Conservation (phyloP, 2,888 invertebrate genomes). For the Ennomos fuscantarius region DNA sequence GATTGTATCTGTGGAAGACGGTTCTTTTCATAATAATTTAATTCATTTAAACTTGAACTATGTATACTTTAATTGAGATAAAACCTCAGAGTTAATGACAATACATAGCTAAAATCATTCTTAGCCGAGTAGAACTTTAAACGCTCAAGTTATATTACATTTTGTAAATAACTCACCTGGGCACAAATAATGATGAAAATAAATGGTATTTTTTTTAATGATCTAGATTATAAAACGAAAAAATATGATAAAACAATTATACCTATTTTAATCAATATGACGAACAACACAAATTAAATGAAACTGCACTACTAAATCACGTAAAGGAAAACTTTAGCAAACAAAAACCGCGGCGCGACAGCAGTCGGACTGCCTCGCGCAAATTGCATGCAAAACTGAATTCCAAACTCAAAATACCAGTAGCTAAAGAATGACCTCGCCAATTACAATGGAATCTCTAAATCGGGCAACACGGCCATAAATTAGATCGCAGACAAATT, state of each 20-base stretch:
- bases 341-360: slow-evolving; percentile 34
- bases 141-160: no score
- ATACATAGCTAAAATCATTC: no score
- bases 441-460: slow-evolving; percentile 79
- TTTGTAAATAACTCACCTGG: no score
- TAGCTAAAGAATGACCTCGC: slow-evolving; percentile 64
- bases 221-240: neutral
- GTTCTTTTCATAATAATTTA: no score
- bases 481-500: slow-evolving; percentile 81
- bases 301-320: slow-evolving; percentile 26
- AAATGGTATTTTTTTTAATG: neutral
- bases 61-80: no score
- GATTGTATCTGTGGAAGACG: no score
- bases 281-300: slow-evolving; percentile 11
- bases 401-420: slow-evolving; percentile 53
- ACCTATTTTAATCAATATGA: slow-evolving; percentile 1
- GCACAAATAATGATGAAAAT: neutral
- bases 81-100: no score
- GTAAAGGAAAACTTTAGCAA: slow-evolving; percentile 24
- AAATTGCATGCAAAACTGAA: slow-evolving; percentile 68
- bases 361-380: slow-evolving; percentile 51
- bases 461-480: slow-evolving; percentile 74
- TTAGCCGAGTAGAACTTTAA: no score
- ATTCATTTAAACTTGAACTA: no score
- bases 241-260: neutral